Base-by-base conservation (phyloP, 2,113 vertebrate genomes). In the Uria aalge region DNA sequence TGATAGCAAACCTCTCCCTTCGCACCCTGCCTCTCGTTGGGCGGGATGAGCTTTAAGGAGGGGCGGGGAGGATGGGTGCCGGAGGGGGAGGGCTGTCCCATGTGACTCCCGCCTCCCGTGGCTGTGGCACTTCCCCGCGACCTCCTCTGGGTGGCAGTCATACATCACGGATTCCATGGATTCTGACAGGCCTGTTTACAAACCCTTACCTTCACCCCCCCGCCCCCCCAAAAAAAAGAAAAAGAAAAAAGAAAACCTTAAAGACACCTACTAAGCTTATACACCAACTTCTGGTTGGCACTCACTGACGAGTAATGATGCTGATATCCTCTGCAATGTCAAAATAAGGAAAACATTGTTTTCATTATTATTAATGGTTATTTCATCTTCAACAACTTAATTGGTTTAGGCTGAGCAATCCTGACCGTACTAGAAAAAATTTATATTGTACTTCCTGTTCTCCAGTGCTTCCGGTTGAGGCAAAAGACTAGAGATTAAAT, bases 81-180 rank as follows among this genome's bases (percentile, higher is more conserved):
- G 5, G 6, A 27, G 8, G 64, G 41, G n/a, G 30, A 76, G 63
- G 45, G 60, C 48, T 14, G 77, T 59, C 72, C 72, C 5, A 0
- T 3, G 40, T 17, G 32, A 7, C 38, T 64, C 52, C 17, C 26
- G 1, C 18, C 26, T n/a, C 5, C 48, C 11, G 4, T 0, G 59
- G 24, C 38, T 43, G n/a, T 78, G 84, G 85, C 92, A 10, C 41
- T 93, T 87, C 66, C 57, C 50, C 4, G 2, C 13, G 3, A 57
- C 38, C 3, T 78, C 91, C 95, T 96, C 94, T 91, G 96, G 91
- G 90, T 90, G 90, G 77, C 95, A 93, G 14, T 81, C 86, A 20
- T 6, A 20, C 50, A 36, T 45, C 64, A 11, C 4, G 2, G 64
- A 50, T n/a, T 16, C 15, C 32, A 0, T 19, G n/a, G 17, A 0